Conservation (phyloP, 2,113 vertebrate species). For the Leptosomus discolor region DNA sequence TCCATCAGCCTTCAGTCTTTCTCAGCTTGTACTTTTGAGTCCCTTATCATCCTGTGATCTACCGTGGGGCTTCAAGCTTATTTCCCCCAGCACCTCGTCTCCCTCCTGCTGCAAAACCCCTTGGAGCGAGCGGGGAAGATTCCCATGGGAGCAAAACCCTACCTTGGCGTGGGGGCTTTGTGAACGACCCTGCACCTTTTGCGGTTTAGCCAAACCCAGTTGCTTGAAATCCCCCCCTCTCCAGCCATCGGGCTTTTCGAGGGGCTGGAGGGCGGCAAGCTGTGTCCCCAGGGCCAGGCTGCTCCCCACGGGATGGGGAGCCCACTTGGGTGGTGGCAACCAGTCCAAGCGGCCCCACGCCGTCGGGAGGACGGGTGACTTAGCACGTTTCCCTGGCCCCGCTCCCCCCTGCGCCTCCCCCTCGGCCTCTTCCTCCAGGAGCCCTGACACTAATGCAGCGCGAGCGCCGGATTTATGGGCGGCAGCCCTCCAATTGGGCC, state of each 20-base stretch:
- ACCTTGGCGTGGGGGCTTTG: rapidly evolving
- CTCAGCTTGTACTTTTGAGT: neutral
- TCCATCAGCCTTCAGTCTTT: neutral
- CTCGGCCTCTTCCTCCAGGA: neutral
- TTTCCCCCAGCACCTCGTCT: neutral
- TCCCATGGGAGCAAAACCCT: neutral
- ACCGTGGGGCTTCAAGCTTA: rapidly evolving
- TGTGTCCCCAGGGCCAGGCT: rapidly evolving
- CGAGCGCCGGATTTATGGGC: constrained; percentile 30
- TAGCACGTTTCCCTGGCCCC: neutral
- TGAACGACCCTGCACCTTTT: neutral
- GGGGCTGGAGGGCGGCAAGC: neutral
- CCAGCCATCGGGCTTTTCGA: neutral
- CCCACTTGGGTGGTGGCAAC: rapidly evolving
- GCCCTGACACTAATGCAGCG: constrained; percentile 21
- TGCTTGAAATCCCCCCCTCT: neutral
- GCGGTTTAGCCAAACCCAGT: neutral
- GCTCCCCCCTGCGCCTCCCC: neutral
- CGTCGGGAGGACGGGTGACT: neutral
- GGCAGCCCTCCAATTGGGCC: constrained; percentile 53
- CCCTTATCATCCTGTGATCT: too few species aligned
- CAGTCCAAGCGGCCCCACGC: rapidly evolving
- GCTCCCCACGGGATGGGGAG: rapidly evolving
- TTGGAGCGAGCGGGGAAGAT: rapidly evolving
- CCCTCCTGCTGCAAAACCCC: neutral